phyloP scores from a whole-genome alignment of 2,797 vertebrate species.

The Macropus fuliginosus region DNA sequence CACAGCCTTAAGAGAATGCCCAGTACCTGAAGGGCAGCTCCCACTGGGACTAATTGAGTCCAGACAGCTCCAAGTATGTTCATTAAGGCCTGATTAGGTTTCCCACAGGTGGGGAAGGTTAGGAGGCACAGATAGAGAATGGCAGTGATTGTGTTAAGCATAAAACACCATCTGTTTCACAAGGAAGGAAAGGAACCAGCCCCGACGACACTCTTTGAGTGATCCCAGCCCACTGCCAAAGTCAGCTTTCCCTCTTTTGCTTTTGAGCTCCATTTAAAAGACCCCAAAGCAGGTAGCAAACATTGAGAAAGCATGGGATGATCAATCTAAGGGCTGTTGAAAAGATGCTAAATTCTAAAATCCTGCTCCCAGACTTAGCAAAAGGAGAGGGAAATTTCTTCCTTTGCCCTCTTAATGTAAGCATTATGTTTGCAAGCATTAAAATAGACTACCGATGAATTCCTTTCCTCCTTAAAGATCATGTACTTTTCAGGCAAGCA shows the following conservation, averaged over 20 bases:
- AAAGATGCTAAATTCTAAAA: constrained; percentile 76
- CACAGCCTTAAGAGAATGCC: constrained; percentile 80
- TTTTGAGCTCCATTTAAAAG: constrained; percentile 72
- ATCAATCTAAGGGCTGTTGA: constrained; percentile 77
- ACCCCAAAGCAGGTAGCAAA: constrained; percentile 65
- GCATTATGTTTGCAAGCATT: constrained; percentile 73
- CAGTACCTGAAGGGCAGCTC: constrained; percentile 92
- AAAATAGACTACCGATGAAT: constrained; percentile 70
- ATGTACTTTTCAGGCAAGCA: constrained; percentile 41
- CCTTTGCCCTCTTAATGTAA: constrained; percentile 31
- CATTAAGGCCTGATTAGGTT: constrained; percentile 94
- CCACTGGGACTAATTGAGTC: constrained; percentile 97
- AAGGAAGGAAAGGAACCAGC: constrained; percentile 74
- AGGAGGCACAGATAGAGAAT: constrained; percentile 92
- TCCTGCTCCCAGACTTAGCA: constrained; percentile 66
- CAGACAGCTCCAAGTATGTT: constrained; percentile 96
- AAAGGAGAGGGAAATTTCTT: constrained; percentile 73
- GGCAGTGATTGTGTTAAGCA: constrained; percentile 94
- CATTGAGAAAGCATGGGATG: constrained; percentile 68
- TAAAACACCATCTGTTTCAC: constrained; percentile 95
- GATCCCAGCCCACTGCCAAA: constrained; percentile 67
- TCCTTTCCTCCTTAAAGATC: constrained; percentile 66
- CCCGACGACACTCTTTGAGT: constrained; percentile 70
- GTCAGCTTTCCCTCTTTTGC: constrained; percentile 67
- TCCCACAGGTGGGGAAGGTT: constrained; percentile 94